phyloP scores from a whole-genome alignment of 2,888 invertebrate species.

The Eupeodes latifasciatus region DNA sequence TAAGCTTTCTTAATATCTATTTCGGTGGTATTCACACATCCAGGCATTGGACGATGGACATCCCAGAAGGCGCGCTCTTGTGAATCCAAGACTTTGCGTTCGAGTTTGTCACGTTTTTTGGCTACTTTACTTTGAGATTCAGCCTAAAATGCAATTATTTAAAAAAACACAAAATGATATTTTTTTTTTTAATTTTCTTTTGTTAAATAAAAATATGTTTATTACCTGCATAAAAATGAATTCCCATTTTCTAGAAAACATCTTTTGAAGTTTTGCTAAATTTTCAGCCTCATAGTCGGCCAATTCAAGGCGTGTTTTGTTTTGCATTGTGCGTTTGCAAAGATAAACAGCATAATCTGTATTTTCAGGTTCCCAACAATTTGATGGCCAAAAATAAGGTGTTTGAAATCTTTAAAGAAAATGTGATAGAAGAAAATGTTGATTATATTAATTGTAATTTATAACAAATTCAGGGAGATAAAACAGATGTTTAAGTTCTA shows the following conservation, averaged over 20 bases:
- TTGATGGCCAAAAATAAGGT: constrained; percentile 99
- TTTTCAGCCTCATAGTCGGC: constrained; percentile 99
- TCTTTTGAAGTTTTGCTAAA: constrained; percentile 97
- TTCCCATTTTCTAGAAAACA: constrained; percentile 99
- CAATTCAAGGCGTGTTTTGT: constrained; percentile 97
- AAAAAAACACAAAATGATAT: background rate
- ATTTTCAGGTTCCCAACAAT: constrained; percentile 99
- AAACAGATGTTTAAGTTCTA: too few relatives aligned
- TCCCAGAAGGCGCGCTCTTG: constrained; percentile 99
- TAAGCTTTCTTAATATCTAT: constrained; percentile 98
- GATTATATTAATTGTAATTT: too few relatives aligned
- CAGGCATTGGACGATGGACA: constrained; percentile 99
- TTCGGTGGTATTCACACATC: constrained; percentile 99
- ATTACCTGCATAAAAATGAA: constrained; percentile 99
- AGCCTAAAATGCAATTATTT: constrained; percentile 79
- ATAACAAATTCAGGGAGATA: too few relatives aligned
- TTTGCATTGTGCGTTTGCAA: constrained; percentile 99
- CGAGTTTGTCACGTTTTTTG: constrained; percentile 98
- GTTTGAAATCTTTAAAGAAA: constrained; percentile 91
- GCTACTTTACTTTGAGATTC: constrained; percentile 93
- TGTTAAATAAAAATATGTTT: background rate
- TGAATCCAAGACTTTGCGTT: constrained; percentile 98
- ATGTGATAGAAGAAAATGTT: too few relatives aligned
- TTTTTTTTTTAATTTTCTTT: background rate
- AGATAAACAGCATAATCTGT: constrained; percentile 99